Conservation (phyloP, 1,140 invertebrate genomes). For the Aphis gossypii region DNA sequence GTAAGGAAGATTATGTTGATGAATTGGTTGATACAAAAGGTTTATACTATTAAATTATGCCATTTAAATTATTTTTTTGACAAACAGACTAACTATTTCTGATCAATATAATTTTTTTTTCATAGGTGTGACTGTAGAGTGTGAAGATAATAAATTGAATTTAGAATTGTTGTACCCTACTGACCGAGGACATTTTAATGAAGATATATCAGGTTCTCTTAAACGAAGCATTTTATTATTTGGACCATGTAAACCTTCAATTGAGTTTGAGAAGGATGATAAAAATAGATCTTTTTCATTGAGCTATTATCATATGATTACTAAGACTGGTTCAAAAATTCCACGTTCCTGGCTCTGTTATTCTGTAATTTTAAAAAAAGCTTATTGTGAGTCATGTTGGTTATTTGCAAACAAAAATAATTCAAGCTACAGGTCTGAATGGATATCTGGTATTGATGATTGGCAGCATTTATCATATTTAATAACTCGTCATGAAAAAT, state of each 20-base stretch:
- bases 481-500: slow-evolving; percentile 14
- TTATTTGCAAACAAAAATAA: slow-evolving; percentile 12
- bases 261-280: neutral
- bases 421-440: slow-evolving; percentile 13
- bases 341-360: neutral
- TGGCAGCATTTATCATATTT: neutral
- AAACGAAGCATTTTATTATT: neutral
- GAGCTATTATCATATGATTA: neutral
- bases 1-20: neutral
- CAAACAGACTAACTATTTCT: too few relatives aligned
- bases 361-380: slow-evolving; percentile 18
- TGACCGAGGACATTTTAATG: neutral
- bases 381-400: neutral
- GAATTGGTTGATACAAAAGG: neutral
- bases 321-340: neutral
- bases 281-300: neutral
- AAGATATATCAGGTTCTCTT: neutral
- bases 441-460: neutral
- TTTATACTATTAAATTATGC: too few relatives aligned
- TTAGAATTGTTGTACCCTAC: neutral
- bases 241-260: neutral
- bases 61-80: too few relatives aligned
- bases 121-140: neutral
- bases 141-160: neutral
- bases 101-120: too few relatives aligned